phyloP scores from a whole-genome alignment of 2,888 invertebrate species.

The Seira ritae region DNA sequence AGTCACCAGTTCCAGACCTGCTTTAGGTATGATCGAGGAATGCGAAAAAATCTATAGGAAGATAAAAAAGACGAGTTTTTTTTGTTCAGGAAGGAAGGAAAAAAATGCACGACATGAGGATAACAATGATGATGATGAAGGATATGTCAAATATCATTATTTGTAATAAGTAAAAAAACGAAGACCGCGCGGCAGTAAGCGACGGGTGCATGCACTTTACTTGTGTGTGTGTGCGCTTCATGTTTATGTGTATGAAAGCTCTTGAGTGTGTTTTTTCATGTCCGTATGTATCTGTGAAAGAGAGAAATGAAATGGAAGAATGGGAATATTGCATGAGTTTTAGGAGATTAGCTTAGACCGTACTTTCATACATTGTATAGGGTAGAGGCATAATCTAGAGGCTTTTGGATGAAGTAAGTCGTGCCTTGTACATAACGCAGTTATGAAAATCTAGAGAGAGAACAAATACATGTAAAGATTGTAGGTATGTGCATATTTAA shows the following conservation, averaged over 20 bases:
- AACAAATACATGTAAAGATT: no score
- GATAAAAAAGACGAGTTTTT: conserved; percentile 27
- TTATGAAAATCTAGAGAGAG: no score
- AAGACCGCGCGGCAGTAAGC: conserved; percentile 14
- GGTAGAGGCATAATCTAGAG: no score
- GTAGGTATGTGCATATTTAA: no score
- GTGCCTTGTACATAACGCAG: no score
- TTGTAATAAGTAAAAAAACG: conserved; percentile 49
- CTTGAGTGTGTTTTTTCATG: conserved; percentile 19
- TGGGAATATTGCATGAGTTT: conserved; percentile 52
- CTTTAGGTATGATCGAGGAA: background rate
- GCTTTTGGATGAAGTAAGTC: no score
- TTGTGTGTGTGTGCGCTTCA: conserved; percentile 29
- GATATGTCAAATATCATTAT: conserved; percentile 56
- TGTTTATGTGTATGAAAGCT: conserved; percentile 13
- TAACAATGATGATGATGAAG: conserved; percentile 37
- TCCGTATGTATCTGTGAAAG: background rate
- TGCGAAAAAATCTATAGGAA: background rate
- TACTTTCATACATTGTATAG: no score
- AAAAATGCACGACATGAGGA: conserved; percentile 15
- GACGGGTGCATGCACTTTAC: conserved; percentile 44
- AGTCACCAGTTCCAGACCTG: conserved; percentile 41
- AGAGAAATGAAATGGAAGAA: conserved; percentile 46
- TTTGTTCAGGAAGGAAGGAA: conserved; percentile 34
- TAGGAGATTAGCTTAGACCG: background rate